These are phyloP conservation scores for Pogonocichla stellata DNA, from an alignment of 2,113 vertebrate species.

Conservation along the genomic window DNA sequence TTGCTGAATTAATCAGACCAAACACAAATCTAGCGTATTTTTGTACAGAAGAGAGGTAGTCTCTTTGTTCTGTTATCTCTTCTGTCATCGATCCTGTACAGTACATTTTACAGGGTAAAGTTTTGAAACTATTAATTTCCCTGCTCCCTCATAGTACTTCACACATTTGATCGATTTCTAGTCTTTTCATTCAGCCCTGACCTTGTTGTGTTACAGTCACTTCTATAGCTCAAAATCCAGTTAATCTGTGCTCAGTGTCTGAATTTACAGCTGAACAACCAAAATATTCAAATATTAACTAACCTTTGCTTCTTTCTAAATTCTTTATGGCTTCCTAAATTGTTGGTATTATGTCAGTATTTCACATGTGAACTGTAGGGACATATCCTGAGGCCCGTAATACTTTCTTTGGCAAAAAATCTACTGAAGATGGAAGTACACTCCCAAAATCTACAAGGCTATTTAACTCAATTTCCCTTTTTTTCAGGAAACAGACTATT, in stretches of 20 bases:
- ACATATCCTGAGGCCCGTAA: not conserved
- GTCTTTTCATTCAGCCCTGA: slow-evolving; percentile 47
- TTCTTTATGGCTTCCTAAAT: not conserved
- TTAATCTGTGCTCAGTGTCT: slow-evolving; percentile 3
- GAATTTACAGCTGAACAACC: not conserved
- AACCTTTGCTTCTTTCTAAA: not conserved
- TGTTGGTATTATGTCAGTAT: not conserved
- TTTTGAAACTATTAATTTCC: slow-evolving; percentile 47
- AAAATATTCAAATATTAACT: slow-evolving; percentile 26
- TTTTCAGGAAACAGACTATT: not conserved
- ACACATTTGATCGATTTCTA: slow-evolving; percentile 11
- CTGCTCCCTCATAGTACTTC: slow-evolving; percentile 1
- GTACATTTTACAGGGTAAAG: slow-evolving; percentile 39
- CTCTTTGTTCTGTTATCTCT: slow-evolving; percentile 11
- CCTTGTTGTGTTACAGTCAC: slow-evolving; percentile 28
- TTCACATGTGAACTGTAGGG: not conserved
- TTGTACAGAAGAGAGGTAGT: not conserved
- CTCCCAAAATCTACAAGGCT: not conserved
- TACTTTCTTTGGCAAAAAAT: not conserved
- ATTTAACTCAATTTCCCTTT: not conserved
- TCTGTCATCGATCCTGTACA: not conserved
- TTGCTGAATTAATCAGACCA: not conserved
- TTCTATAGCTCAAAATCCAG: slow-evolving; percentile 10
- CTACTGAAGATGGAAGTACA: not conserved
- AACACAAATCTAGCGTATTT: not conserved